Evolutionary conservation across 2,113 vertebrate genomes (phyloP), one percentile per base, ranked within the genome.

Genomic region (Gila orcuttii): DNA sequence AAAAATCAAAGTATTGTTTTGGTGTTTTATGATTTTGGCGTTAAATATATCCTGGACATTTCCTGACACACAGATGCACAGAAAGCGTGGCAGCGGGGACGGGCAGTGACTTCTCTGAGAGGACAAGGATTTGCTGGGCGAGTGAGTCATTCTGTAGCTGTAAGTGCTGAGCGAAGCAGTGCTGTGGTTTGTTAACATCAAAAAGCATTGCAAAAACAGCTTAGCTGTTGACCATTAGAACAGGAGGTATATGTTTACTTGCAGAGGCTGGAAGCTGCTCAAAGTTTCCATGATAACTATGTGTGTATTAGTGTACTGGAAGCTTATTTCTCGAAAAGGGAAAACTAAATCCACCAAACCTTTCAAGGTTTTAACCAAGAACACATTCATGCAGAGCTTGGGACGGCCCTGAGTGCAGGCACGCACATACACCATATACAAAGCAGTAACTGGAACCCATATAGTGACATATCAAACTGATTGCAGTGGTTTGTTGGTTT

Each of bases 121-220:
- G 23, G 33, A 60, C 19, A 62, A 31, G 39, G 39, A 39, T 64
- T 80, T 64, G 59, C 79, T 28, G 59, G 59, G 4, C 0, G 17
- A 82, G 28, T n/a, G 60, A 82, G 45, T 82, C 62, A 82, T 50
- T 68, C 42, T 81, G 39, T 28, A 45, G 55, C 59, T 80, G 15
- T 11, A 47, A 80, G 79, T n/a, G 59, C 79, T 64, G 28, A 82
- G 79, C 60, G 5, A 82, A 82, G 62, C 79, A 82, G 62, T 69
- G 79, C 79, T 81, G 60, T 79, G 55, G 57, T 62, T 79, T 62
- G 77, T 62, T 79, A 79, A 80, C 79, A 80, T 80, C 79, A 75
- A 47, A 64, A 80, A 64, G n/a, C 59, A 80, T 50, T 23, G 47
- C 60, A 82, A 82, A 82, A 31, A 52, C 79, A 68, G 42, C 28